Percentiles rank a stretch among this genome's conserved stretches.
Conservation (phyloP, 2,113 vertebrate species). For the Euleptes europaea region DNA sequence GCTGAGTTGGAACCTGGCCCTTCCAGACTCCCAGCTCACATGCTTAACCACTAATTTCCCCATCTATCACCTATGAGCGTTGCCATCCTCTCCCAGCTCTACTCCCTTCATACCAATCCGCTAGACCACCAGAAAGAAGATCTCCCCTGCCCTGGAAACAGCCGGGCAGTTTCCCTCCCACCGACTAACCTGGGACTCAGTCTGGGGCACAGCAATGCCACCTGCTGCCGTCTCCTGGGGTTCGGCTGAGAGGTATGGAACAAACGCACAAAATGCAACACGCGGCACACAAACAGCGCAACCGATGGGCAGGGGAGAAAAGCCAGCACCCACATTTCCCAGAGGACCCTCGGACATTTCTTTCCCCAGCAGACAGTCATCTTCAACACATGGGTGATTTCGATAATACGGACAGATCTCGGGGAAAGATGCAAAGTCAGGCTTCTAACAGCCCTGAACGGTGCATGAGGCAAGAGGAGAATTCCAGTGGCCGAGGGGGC, state of each 20-base stretch:
- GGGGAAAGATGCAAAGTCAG: background rate
- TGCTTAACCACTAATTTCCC: too few relatives aligned
- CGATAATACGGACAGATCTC: background rate
- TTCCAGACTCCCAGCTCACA: background rate
- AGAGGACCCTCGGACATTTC: slow-evolving; percentile 44
- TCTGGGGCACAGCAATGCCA: background rate
- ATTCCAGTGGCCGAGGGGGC: too few relatives aligned
- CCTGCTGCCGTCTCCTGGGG: slow-evolving; percentile 55
- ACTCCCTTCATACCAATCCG: too few relatives aligned
- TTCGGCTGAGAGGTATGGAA: slow-evolving; percentile 51
- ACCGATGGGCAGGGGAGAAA: slow-evolving; percentile 9
- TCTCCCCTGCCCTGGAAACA: background rate
- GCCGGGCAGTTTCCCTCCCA: background rate
- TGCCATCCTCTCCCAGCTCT: background rate
- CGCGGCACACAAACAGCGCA: background rate
- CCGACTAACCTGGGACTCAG: fast-evolving
- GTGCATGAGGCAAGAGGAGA: too few relatives aligned
- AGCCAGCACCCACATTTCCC: slow-evolving; percentile 30
- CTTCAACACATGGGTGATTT: background rate
- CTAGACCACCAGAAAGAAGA: background rate
- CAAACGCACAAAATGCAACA: background rate
- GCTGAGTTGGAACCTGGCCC: background rate
- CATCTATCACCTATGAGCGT: background rate
- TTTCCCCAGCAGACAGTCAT: background rate
- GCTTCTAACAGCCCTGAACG: too few relatives aligned